These are phyloP conservation scores for Neelides folsomi DNA, from an alignment of 2,888 invertebrate genomes.

Conservation along the genomic window DNA sequence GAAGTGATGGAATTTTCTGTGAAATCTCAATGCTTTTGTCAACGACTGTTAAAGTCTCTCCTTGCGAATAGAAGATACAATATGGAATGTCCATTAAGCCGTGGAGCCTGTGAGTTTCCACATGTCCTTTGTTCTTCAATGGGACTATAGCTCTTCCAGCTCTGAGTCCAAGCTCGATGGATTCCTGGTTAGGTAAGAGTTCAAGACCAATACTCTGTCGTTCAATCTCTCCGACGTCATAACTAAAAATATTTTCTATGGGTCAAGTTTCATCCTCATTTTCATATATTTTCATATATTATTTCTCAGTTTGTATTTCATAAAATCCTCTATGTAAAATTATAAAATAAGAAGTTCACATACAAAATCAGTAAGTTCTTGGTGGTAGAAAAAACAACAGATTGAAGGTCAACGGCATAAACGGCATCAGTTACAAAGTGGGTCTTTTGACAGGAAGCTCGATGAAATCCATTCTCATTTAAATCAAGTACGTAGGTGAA, in stretches of 20 bases:
- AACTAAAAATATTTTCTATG: slow-evolving; percentile 6
- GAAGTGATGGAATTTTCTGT: not conserved
- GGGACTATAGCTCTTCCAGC: slow-evolving; percentile 11
- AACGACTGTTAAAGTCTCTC: not conserved
- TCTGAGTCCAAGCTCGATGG: slow-evolving; percentile 12
- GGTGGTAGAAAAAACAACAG: slow-evolving; percentile 21
- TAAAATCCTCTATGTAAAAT: too few relatives aligned
- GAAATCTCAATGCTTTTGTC: slow-evolving; percentile 3
- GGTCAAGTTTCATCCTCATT: not conserved
- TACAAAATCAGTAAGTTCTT: slow-evolving; percentile 27
- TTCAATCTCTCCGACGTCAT: slow-evolving; percentile 28
- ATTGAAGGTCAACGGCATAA: slow-evolving; percentile 15
- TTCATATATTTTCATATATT: too few relatives aligned
- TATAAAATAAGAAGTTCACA: too few relatives aligned
- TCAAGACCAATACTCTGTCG: slow-evolving; percentile 22
- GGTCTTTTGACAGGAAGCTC: slow-evolving; percentile 19
- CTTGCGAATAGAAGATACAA: slow-evolving; percentile 17
- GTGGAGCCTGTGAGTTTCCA: slow-evolving; percentile 26
- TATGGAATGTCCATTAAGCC: slow-evolving; percentile 14
- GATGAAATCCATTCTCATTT: slow-evolving; percentile 10
- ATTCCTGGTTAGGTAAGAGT: slow-evolving; percentile 20
- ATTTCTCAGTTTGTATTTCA: too few relatives aligned
- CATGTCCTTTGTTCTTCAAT: slow-evolving; percentile 23
- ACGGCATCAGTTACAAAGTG: slow-evolving; percentile 27
- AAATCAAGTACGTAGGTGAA: slow-evolving; percentile 27